Evolutionary conservation across 2,113 vertebrate genomes (phyloP), one percentile per base, ranked within the genome.

Genomic region (Clupea harengus): DNA sequence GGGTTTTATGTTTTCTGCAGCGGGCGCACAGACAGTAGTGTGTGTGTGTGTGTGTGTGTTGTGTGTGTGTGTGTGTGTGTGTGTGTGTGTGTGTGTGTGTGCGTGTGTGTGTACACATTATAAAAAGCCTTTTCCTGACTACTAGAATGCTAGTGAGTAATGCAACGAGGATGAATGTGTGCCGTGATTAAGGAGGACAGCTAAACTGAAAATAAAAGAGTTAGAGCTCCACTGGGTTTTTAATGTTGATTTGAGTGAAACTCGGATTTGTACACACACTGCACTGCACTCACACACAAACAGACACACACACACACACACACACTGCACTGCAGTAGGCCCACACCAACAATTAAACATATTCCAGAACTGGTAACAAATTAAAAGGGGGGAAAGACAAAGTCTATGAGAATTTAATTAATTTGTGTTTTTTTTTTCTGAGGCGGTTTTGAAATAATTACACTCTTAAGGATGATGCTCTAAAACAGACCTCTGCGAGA

Each of bases 361-460:
- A 39, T 78, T 78, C 72, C 15, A 78, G 15, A 44, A 32, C 72
- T 39, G 28, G 11, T 78, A 13, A 78, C 28, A 78, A 78, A 78
- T 78, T 44, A 32, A 78, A 78, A 78, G 13, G 28, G 13, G 67
- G 28, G 25, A 13, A 39, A 39, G 72, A 78, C 72, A 78, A 78
- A 78, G 72, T 78, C 3, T 17, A 83, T 81, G 50, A 18, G 25
- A 15, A 82, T 80, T 32, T 88, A 84, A 88, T 88, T 88, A 84
- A 86, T 72, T 84, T 60, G 81, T 86, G 28, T 3, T 32, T 75
- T 39, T 75, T 75, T 15, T 39, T 39, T 39, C 28, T 6, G 72
- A 39, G 32, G 57, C 83, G 81, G 83, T 88, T 88, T 78, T 45
- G 20, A 57, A 46, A 81, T 86, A 88, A 88, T 88, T 86, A 82